Evolutionary conservation across 2,113 vertebrate genomes (phyloP).

Genomic region (Sphaerodactylus townsendi): DNA sequence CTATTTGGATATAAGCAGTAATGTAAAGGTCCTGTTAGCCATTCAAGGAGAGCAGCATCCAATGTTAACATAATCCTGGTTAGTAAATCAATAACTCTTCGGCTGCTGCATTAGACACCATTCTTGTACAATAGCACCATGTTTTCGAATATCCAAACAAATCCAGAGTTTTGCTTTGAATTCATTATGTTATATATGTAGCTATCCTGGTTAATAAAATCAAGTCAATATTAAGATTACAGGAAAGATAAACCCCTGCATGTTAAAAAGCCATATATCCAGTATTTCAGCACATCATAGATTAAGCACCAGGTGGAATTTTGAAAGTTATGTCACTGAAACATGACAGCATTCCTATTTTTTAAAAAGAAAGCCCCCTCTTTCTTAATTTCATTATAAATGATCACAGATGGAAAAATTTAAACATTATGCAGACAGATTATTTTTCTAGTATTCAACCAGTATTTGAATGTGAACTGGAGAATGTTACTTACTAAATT

Average conservation of each 20-base stretch:
- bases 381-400: constrained; percentile 73
- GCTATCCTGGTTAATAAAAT: constrained; percentile 78
- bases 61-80: constrained; percentile 61
- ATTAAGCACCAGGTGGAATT: constrained; percentile 90
- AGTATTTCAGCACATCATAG: constrained; percentile 85
- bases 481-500: constrained; percentile 35
- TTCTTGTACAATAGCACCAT: constrained; percentile 89
- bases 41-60: constrained; percentile 62
- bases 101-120: constrained; percentile 76
- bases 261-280: constrained; percentile 84
- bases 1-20: constrained; percentile 68
- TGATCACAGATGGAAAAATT: constrained; percentile 74
- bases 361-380: neutral
- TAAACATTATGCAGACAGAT: constrained; percentile 59
- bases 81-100: constrained; percentile 79
- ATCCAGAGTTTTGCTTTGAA: constrained; percentile 84
- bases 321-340: constrained; percentile 75
- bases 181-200: constrained; percentile 61
- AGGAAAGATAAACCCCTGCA: constrained; percentile 71
- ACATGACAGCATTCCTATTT: constrained; percentile 67
- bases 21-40: constrained; percentile 63
- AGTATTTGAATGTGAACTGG: constrained; percentile 68
- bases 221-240: constrained; percentile 74
- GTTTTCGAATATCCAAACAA: constrained; percentile 81
- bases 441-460: constrained; percentile 61